A percentile compares a stretch with the other conserved stretches of the same genome.
These are phyloP conservation scores for Nixonia krombeini DNA, from an alignment of 1,140 invertebrate species.

Conservation along the genomic window DNA sequence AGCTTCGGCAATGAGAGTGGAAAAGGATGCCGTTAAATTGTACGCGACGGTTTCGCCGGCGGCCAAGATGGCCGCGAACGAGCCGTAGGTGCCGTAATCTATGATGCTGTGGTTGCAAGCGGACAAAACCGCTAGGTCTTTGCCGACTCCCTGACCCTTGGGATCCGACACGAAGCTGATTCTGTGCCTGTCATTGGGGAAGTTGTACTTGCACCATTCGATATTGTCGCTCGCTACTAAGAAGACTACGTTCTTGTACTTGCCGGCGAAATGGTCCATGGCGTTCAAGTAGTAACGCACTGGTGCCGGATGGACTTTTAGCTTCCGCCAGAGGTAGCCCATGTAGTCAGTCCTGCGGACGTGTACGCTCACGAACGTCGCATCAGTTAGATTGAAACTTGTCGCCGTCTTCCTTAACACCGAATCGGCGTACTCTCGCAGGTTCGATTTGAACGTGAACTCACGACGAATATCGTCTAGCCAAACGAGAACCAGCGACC, in stretches of 20 bases:
- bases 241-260: conserved; percentile 73
- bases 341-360: conserved; percentile 76
- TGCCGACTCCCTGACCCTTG: conserved; percentile 68
- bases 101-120: conserved; percentile 80
- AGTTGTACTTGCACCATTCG: conserved; percentile 73
- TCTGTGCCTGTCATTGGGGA: conserved; percentile 64
- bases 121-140: conserved; percentile 77
- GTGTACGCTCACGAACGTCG: conserved; percentile 74
- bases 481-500: conserved; percentile 74
- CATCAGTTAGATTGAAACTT: conserved; percentile 54
- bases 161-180: conserved; percentile 72
- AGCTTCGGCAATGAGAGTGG: conserved; percentile 71
- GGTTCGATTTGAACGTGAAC: conserved; percentile 71
- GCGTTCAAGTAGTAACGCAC: conserved; percentile 73
- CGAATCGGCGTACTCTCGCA: conserved; percentile 68
- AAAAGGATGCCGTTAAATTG: conserved; percentile 74
- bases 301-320: conserved; percentile 70
- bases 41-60: conserved; percentile 76
- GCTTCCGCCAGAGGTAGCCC: conserved; percentile 72
- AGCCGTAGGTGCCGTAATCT: conserved; percentile 80
- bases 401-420: conserved; percentile 64
- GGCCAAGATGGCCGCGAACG: conserved; percentile 78
- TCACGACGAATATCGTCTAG: conserved; percentile 74
- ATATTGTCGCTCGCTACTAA: conserved; percentile 77
- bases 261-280: conserved; percentile 73